Percentiles rank a stretch among this genome's conserved stretches.
phyloP scores from a whole-genome alignment of 2,113 vertebrate species.

The Gopherus evgoodei region DNA sequence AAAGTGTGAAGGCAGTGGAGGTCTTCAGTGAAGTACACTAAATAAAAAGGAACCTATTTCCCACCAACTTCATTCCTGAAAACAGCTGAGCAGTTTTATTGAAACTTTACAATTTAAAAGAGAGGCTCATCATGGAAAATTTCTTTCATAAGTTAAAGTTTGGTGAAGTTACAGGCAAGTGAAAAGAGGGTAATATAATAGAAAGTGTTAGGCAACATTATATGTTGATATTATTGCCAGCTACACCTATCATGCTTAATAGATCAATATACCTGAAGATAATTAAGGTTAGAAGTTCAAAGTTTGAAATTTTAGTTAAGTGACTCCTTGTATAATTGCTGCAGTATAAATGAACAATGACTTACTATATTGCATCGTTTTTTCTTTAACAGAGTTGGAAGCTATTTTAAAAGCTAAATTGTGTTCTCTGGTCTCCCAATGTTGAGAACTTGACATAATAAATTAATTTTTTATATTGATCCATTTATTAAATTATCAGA shows the following conservation, averaged over 20 bases:
- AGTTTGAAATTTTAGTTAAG: conserved; percentile 12
- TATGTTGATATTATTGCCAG: background rate
- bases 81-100: background rate
- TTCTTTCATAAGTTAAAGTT: background rate
- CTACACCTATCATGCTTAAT: background rate
- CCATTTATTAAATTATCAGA: conserved; percentile 44
- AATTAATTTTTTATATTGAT: conserved; percentile 43
- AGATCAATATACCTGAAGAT: conserved; percentile 13
- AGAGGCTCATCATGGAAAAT: background rate
- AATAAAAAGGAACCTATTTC: background rate
- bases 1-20: background rate
- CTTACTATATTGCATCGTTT: background rate
- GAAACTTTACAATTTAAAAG: background rate
- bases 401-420: background rate
- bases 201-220: background rate
- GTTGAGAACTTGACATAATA: conserved; percentile 55
- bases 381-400: background rate
- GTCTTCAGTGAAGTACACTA: background rate
- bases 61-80: background rate
- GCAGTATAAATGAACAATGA: conserved; percentile 25
- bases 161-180: background rate
- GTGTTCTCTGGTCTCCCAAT: conserved; percentile 19
- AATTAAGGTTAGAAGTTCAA: conserved; percentile 34
- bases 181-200: background rate
- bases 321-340: conserved; percentile 28